Evolutionary conservation across 2,888 invertebrate genomes (phyloP).

Genomic region (Conistra vaccinii): DNA sequence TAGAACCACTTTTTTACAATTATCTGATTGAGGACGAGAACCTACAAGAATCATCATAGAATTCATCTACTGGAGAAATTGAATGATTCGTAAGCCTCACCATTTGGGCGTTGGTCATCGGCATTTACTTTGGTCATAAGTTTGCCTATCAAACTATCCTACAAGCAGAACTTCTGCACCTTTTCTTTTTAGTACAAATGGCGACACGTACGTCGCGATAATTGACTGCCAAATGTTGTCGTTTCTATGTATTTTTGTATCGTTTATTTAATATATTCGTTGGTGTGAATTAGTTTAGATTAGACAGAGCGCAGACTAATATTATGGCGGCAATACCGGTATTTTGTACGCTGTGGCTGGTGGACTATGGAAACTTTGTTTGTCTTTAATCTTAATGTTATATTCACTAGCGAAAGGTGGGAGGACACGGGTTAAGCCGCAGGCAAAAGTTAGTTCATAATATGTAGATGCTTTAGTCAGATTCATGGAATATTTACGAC

Average conservation of each 20-base stretch:
- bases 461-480: neutral
- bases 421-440: too few relatives aligned
- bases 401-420: too few relatives aligned
- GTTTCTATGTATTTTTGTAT: slow-evolving; percentile 57
- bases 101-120: neutral
- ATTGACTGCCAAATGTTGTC: slow-evolving; percentile 61
- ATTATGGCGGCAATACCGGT: slow-evolving; percentile 45
- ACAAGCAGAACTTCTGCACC: slow-evolving; percentile 30
- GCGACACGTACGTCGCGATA: slow-evolving; percentile 59
- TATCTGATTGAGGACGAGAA: neutral
- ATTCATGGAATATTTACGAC: slow-evolving; percentile 11
- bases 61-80: neutral
- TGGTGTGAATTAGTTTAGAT: slow-evolving; percentile 45
- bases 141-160: neutral
- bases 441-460: neutral
- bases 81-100: neutral
- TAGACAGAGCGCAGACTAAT: slow-evolving; percentile 54
- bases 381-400: neutral
- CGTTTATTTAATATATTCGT: slow-evolving; percentile 53
- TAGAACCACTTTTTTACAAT: neutral
- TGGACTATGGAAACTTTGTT: neutral
- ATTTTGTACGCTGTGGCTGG: slow-evolving; percentile 26
- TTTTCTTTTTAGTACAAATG: neutral
- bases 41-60: neutral
- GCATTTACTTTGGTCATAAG: neutral